These are phyloP conservation scores for Oryzaephilus surinamensis DNA, from an alignment of 1,140 invertebrate species.

Conservation along the genomic window DNA sequence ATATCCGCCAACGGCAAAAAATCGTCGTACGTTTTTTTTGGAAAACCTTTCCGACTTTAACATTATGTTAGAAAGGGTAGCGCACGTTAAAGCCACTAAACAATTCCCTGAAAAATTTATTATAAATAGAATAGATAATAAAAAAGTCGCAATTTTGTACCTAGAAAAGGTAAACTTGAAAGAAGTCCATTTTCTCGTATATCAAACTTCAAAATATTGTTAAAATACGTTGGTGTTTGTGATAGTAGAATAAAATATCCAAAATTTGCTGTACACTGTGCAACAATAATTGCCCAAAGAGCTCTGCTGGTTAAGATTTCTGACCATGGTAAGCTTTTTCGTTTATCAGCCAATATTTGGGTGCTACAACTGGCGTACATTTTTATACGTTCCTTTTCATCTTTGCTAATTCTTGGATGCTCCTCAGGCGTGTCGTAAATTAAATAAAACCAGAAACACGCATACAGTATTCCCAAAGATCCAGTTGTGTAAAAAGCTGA, in stretches of 20 bases:
- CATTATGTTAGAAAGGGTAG: neutral
- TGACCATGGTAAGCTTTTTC: conserved; percentile 68
- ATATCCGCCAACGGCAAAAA: neutral
- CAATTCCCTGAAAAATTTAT: neutral
- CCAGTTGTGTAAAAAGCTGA: conserved; percentile 75
- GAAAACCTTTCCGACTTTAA: conserved; percentile 4
- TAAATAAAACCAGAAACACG: conserved; percentile 68
- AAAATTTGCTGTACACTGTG: conserved; percentile 81
- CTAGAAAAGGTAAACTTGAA: conserved; percentile 75
- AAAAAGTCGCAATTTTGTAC: conserved; percentile 5
- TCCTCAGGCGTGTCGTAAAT: conserved; percentile 71
- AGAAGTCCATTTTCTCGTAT: conserved; percentile 73
- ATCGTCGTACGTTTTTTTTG: neutral
- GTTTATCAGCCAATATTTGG: neutral
- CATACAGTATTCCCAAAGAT: conserved; percentile 64
- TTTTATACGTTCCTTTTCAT: conserved; percentile 63
- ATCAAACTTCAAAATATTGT: conserved; percentile 72
- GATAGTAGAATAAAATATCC: conserved; percentile 87
- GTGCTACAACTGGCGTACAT: conserved; percentile 40
- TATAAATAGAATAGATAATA: neutral
- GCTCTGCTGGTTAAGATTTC: conserved; percentile 64
- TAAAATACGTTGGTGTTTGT: conserved; percentile 85
- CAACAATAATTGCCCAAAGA: conserved; percentile 82
- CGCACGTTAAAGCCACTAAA: neutral
- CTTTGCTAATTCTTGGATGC: conserved; percentile 70